These are phyloP conservation scores for Mustela lutreola DNA, from an alignment of 2,113 vertebrate species.

Conservation along the genomic window DNA sequence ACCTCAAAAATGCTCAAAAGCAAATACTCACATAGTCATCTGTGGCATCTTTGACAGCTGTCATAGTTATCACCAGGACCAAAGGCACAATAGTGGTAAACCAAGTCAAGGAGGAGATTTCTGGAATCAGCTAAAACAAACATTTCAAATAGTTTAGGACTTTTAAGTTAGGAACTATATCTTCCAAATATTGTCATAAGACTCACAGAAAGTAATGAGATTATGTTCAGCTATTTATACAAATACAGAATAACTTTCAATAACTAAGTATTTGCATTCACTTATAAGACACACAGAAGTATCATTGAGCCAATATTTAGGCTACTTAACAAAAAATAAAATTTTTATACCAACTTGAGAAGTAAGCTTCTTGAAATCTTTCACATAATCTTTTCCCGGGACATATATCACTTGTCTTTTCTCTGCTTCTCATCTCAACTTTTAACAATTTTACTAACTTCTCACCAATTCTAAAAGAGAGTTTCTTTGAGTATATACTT, in stretches of 20 bases:
- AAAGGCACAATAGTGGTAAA: conserved; percentile 91
- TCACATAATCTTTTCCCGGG: background rate
- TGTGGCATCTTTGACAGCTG: conserved; percentile 90
- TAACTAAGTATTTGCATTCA: background rate
- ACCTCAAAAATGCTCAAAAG: background rate
- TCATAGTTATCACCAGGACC: conserved; percentile 89
- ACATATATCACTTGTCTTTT: background rate
- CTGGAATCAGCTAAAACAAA: conserved; percentile 88
- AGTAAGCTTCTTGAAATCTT: background rate
- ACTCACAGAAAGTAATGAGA: background rate
- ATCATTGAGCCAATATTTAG: background rate
- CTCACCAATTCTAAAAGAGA: background rate
- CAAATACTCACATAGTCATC: conserved; percentile 88
- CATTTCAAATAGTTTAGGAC: background rate
- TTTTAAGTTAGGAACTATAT: conserved; percentile 16
- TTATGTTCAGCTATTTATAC: background rate
- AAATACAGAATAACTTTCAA: conserved; percentile 10
- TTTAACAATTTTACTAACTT: conserved; percentile 19
- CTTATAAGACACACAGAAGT: background rate
- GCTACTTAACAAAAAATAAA: background rate
- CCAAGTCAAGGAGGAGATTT: conserved; percentile 90
- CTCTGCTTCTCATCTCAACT: conserved; percentile 8
- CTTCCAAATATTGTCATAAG: background rate
- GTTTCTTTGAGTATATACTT: conserved; percentile 11
- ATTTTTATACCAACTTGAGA: conserved; percentile 25